Conservation (phyloP, 2,797 vertebrate genomes). For the Enoplosus armatus region DNA sequence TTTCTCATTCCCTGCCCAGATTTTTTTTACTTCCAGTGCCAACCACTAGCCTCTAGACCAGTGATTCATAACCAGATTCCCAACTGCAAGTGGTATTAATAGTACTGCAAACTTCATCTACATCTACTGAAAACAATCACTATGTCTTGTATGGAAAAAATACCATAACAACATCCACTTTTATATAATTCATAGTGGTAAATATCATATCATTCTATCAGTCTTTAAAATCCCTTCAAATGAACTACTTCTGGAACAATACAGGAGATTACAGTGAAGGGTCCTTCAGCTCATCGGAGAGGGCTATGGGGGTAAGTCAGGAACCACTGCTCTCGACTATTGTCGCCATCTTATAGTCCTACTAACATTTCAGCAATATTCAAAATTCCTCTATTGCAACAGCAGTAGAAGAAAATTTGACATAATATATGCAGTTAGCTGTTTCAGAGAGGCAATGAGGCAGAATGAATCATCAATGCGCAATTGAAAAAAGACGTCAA, state of each 20-base stretch:
- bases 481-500: neutral
- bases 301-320: too few species aligned
- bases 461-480: slow-evolving; percentile 30
- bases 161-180: too few species aligned
- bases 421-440: slow-evolving; percentile 13
- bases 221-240: neutral
- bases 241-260: neutral
- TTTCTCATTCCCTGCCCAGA: neutral
- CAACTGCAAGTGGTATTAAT: too few species aligned
- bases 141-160: too few species aligned
- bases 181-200: too few species aligned
- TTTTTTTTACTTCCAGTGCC: neutral
- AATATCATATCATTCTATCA: neutral
- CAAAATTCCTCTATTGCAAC: neutral
- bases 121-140: too few species aligned
- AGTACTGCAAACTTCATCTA: neutral
- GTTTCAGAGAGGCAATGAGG: slow-evolving; percentile 6
- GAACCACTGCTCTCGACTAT: neutral
- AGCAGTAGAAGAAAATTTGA: neutral
- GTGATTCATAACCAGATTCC: neutral
- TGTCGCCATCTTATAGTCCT: neutral
- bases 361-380: neutral
- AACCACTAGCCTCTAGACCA: neutral
- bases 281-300: neutral
- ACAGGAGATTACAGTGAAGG: neutral